Evolutionary conservation across 2,888 invertebrate species (phyloP), one percentile per base, ranked within the genome.

Genomic region (Mantis religiosa): DNA sequence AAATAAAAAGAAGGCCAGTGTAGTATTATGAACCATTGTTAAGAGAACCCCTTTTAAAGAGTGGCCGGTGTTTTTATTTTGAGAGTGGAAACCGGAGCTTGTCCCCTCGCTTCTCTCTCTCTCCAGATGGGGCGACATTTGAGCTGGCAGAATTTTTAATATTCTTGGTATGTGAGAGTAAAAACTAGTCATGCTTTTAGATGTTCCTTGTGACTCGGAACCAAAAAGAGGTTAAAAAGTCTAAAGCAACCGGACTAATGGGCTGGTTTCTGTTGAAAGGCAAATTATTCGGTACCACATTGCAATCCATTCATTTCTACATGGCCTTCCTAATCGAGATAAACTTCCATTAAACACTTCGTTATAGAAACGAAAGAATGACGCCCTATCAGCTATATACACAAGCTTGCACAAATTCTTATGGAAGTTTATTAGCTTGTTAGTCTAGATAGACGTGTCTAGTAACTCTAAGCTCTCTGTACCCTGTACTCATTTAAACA

Each of bases 71-170:
- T 71, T 71, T 71, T 71, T 71, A 71, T 71, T 71, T 71, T 71
- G 54, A 3, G 20, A 20, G 25, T 4, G 54, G 20, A 25, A 71
- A 71, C 54, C 54, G 54, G 54, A 71, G 15, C 15, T 71, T 71
- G 3, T 71, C 25, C 25, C 25, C 25, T 6, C 14, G 6, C 25
- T 4, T 14, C 20, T 54, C 7, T 54, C 47, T 85, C 85, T 85
- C n/a, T 85, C 9, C 85, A n/a, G 54, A 47, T 15, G 47, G 28
- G 54, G 54, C 47, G 85, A 85, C 85, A 85, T 27, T 85, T 54
- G 34, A 34, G 25, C 47, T 82, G 82, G 87, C n/a, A 87, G 87
- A 87, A 87, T 87, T 87, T 87, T 87, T 87, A 87, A 87, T 87
- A 82, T 87, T 87, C 87, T 27, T 82, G 87, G 87, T 87, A 87